Percentiles rank a stretch among this genome's conserved stretches.
phyloP scores from a whole-genome alignment of 2,113 vertebrate genomes.

The Pedionomus torquatus region DNA sequence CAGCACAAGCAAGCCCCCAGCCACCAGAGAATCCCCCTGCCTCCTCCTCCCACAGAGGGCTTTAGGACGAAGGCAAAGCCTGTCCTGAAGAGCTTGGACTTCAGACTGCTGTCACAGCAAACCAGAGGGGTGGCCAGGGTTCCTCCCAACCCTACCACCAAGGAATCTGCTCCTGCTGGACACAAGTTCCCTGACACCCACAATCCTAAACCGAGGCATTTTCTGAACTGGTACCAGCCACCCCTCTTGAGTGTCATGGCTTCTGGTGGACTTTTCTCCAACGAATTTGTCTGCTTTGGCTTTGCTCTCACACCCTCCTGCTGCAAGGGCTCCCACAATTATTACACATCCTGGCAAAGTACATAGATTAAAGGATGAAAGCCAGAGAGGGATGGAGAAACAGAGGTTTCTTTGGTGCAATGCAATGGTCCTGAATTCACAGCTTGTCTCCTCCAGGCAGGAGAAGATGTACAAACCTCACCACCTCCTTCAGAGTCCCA shows the following conservation, averaged over 20 bases:
- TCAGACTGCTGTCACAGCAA: background rate
- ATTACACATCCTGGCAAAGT: background rate
- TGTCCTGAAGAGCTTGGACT: background rate
- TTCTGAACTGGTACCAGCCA: accelerated
- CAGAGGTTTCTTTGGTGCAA: background rate
- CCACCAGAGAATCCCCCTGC: background rate
- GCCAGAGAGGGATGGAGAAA: accelerated
- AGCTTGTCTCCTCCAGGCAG: background rate
- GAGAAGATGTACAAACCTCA: background rate
- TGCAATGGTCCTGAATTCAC: background rate
- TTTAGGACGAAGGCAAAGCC: background rate
- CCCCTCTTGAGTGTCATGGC: accelerated
- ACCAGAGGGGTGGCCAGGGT: background rate
- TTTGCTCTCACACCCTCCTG: background rate
- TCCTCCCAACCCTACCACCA: background rate
- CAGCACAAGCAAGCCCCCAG: background rate
- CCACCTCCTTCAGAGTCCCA: background rate
- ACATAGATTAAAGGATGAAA: background rate
- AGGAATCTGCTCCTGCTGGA: background rate
- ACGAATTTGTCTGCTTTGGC: background rate
- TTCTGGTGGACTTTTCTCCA: background rate
- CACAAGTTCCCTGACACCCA: accelerated
- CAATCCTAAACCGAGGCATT: background rate
- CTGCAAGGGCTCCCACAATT: background rate
- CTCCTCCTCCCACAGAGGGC: background rate